Evolutionary conservation across 2,888 invertebrate genomes (phyloP), one percentile per base, ranked within the genome.

Genomic region (Elgonia sp.): DNA sequence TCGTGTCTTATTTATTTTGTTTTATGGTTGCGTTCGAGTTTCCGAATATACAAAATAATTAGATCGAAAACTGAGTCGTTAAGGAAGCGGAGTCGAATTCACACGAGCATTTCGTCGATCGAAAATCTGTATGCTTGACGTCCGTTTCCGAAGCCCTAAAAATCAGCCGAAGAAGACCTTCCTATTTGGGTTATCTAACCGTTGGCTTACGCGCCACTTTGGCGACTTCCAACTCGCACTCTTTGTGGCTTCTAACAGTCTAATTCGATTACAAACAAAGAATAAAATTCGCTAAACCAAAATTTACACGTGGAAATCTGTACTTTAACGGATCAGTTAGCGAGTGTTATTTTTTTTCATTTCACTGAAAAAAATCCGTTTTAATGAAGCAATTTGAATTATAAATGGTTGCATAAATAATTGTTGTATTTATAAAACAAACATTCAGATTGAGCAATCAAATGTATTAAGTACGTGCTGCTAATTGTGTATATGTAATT

Each of bases 201-300:
- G 81, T 84, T 80, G 84, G 84, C 88, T 89, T 90, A 90, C 77
- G 89, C 90, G 82, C 88, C 91, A 92, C 92, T 92, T 93, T 91
- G 89, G 81, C 82, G 92, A 90, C 90, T 92, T 92, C 93, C 81
- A 88, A 90, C 91, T 90, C 92, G 89, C 92, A 91, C 91, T 85
- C 91, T 91, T 91, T 93, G 93, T 83, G 94, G 94, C 94, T 94
- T 94, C 94, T 93, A 93, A 93, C 93, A 91, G 92, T 91, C 92
- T 94, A 94, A 94, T 94, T 94, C 91, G 92, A 94, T 94, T 94
- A 86, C 12, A 80, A 88, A 82, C 53, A 67, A 60, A 77, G 70
- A 79, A 86, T 46, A 57, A 75, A 73, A 65, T 69, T 60, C 18
- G 37, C 14, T 20, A 55, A 40, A 79, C 29, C 55, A 42, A 77